Base-by-base conservation (phyloP, 2,888 invertebrate genomes). In the Griposia aprilina region DNA sequence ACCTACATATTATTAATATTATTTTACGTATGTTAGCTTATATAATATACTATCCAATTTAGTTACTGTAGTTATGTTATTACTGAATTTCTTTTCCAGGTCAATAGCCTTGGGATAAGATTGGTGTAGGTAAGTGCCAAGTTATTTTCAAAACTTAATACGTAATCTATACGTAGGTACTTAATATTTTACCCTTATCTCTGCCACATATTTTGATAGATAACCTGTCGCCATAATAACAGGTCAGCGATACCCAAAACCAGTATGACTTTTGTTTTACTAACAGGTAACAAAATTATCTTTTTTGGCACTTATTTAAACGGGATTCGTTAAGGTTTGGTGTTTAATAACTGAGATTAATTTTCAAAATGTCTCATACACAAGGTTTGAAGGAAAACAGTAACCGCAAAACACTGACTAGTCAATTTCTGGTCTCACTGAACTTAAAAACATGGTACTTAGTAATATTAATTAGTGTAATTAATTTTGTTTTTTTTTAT, bases 71-170 rank as follows among this genome's bases (percentile, higher is more conserved):
- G 4, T 52, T 10, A 30, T n/a, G 50, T 23, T 57, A 15, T 59
- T 59, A 60, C 36, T 81, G 15, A 30, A 76, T 67, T 67, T 70
- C 0, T 59, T 36, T 63, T 71, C 17, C 41, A 52, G 67, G 73
- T 74, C 74, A 74, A 74, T 36, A 41, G 13, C 52, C 57, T 26
- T 20, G 50, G 15, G 45, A 55, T 45, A 73, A 60, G 20, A 68
- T 69, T 77, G 77, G 63, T 30, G 62, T 82, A 63, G 67, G 78
- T 70, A 66, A 82, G 73, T 78, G 70, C 7, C 1, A 48, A 82
- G 59, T 65, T 60, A 73, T 73, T 78, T 78, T 36, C 13, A 62
- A 83, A 62, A 57, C 45, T 48, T 62, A 69, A 70, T 78, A 65
- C 11, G 23, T 59, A 45, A 41, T 57, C 57, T 57, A 26, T 36